Conservation (phyloP, 2,888 invertebrate species). For the Ichneumoninae sp. region DNA sequence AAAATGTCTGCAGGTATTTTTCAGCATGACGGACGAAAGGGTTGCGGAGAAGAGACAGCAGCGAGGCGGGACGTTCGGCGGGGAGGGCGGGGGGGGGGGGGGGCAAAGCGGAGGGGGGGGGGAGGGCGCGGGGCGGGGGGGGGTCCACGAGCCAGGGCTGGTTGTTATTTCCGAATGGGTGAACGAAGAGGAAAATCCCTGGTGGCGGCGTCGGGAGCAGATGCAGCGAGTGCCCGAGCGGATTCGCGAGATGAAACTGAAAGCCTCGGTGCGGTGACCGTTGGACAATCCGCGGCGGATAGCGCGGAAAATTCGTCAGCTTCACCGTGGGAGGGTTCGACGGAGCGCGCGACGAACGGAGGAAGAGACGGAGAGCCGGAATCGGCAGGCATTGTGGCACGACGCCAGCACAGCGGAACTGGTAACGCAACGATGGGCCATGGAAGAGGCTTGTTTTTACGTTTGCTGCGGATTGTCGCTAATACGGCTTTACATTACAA, state of each 20-base stretch:
- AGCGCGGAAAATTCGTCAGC: slow-evolving; percentile 6
- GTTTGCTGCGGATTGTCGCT: slow-evolving; percentile 44
- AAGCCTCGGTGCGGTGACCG: not conserved
- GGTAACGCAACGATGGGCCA: slow-evolving; percentile 14
- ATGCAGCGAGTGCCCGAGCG: not conserved
- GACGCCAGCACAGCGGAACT: slow-evolving; percentile 24
- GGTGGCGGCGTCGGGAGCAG: slow-evolving; percentile 15
- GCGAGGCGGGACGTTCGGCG: not conserved
- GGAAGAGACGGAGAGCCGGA: slow-evolving; percentile 25
- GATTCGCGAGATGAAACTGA: not conserved
- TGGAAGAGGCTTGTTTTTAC: slow-evolving; percentile 39
- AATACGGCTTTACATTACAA: slow-evolving; percentile 60
- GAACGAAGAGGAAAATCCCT: slow-evolving; percentile 50
- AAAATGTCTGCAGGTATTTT: slow-evolving; percentile 13
- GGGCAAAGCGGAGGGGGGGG: too few species aligned
- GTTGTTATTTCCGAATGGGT: slow-evolving; percentile 57
- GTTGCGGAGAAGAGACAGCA: slow-evolving; percentile 3
- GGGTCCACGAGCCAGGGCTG: slow-evolving; percentile 35
- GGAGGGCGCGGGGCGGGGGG: too few species aligned
- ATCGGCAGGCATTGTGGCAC: slow-evolving; percentile 58
- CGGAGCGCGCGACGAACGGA: slow-evolving; percentile 11
- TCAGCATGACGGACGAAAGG: slow-evolving; percentile 16
- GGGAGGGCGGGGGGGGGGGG: not conserved
- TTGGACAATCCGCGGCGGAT: not conserved
- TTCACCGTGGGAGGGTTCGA: slow-evolving; percentile 6